Percentiles rank a stretch among this genome's conserved stretches.
Evolutionary conservation across 2,888 invertebrate genomes (phyloP).

Genomic region (Sthenelais limicola): DNA sequence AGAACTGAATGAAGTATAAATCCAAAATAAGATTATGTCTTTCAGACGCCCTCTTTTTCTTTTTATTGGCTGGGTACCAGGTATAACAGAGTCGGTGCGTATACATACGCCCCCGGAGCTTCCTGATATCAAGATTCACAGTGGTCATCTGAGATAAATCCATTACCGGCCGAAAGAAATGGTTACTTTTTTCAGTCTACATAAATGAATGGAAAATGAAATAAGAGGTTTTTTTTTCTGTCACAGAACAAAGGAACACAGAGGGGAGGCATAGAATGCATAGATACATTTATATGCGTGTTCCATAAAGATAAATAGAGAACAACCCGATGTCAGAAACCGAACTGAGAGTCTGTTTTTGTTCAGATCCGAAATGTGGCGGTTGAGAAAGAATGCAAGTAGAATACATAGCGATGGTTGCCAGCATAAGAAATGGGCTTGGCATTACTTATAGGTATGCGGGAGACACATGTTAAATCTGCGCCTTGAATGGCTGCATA

Average conservation of each 20-base stretch:
- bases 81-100: too few species aligned
- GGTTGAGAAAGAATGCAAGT: slow-evolving; percentile 19
- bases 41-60: slow-evolving; percentile 27
- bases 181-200: too few species aligned
- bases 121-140: slow-evolving; percentile 30
- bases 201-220: too few species aligned
- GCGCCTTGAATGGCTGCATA: too few species aligned
- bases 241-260: too few species aligned
- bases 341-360: too few species aligned
- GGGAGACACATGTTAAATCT: neutral
- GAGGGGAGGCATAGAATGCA: too few species aligned
- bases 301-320: slow-evolving; percentile 24
- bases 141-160: slow-evolving; percentile 8
- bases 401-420: slow-evolving; percentile 21
- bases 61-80: slow-evolving; percentile 5
- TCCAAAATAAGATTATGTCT: slow-evolving; percentile 34
- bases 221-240: too few species aligned
- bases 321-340: too few species aligned
- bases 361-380: neutral
- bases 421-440: neutral
- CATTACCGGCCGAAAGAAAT: slow-evolving; percentile 13
- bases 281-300: too few species aligned
- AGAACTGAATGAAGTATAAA: slow-evolving; percentile 40
- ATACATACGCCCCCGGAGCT: neutral
- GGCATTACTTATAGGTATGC: neutral